Percentiles rank a stretch among this genome's conserved stretches.
phyloP scores from a whole-genome alignment of 2,888 invertebrate species.

The Neocrepidodera transversa region DNA sequence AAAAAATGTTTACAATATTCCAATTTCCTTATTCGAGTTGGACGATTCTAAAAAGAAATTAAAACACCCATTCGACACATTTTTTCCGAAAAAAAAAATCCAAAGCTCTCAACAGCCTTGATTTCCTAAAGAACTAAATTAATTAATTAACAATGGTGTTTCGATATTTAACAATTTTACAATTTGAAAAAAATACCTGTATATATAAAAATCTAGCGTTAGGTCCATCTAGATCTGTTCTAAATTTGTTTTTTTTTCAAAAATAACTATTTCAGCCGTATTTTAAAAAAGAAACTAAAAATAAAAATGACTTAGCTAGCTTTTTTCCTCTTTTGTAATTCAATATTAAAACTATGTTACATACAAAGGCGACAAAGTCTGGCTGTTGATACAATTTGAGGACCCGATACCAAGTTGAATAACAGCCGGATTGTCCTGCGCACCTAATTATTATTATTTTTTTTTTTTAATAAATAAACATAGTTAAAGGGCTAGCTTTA shows the following conservation, averaged over 20 bases:
- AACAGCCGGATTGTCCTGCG: slow-evolving; percentile 31
- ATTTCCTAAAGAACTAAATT: slow-evolving; percentile 25
- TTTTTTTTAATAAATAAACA: slow-evolving; percentile 46
- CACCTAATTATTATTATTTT: slow-evolving; percentile 31
- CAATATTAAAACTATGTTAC: slow-evolving; percentile 45
- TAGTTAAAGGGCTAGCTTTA: slow-evolving; percentile 47
- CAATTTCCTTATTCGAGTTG: neutral
- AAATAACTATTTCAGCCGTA: slow-evolving; percentile 47
- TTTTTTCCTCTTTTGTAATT: slow-evolving; percentile 33
- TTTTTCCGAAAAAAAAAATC: slow-evolving; percentile 18
- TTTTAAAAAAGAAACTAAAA: slow-evolving; percentile 41
- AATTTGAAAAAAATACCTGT: slow-evolving; percentile 41
- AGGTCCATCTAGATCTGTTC: slow-evolving; percentile 46
- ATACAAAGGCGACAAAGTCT: slow-evolving; percentile 34
- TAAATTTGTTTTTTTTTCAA: slow-evolving; percentile 48
- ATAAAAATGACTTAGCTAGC: slow-evolving; percentile 42
- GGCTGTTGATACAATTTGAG: slow-evolving; percentile 39
- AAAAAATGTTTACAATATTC: slow-evolving; percentile 1
- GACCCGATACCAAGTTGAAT: slow-evolving; percentile 37
- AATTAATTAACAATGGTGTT: slow-evolving; percentile 39
- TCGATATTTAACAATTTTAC: slow-evolving; percentile 41
- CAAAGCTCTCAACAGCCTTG: slow-evolving; percentile 28
- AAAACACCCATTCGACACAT: slow-evolving; percentile 4
- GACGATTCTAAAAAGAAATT: neutral
- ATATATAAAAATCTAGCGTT: slow-evolving; percentile 49